Base-by-base conservation (phyloP, 2,797 vertebrate species). In the Tangara arthus region DNA sequence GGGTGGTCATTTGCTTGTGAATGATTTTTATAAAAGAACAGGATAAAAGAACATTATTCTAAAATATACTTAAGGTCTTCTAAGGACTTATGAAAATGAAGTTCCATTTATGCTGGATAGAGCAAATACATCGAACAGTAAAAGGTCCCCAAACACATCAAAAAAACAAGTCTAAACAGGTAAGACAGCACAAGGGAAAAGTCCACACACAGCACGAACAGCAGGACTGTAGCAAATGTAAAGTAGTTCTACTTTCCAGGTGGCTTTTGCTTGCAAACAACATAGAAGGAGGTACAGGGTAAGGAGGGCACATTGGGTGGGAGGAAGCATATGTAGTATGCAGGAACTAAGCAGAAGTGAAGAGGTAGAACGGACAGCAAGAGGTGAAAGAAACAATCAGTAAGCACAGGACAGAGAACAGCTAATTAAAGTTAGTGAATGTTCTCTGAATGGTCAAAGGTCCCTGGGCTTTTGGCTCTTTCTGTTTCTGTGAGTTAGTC, bases 401-500 rank as follows among this genome's bases (percentile, higher is more conserved):
- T 26, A 30, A 69, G n/a, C 66, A 90, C 0, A 78, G 69, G 39
- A 90, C 79, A 94, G 85, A 53, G 52, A 90, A 75, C 46, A 93
- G 50, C 59, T 90, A 69, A 88, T 88, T 78, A 93, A 76, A 90
- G 46, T 24, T 42, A 47, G 76, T 65, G n/a, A 93, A 64, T 55
- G 63, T 88, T 94, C 50, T 55, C 87, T 52, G 72, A 57, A 71
- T 69, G 91, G 77, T 81, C 95, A 96, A 95, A 96, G 95, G 91
- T 95, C 80, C 44, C 39, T 16, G 11, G 42, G 39, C 85, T 94
- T 83, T 94, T 65, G n/a, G 69, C 50, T 91, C 68, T 57, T 73
- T 85, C 79, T 61, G 39, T 75, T 91, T 42, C 79, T 90, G 57
- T 15, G 42, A 44, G 42, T 69, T 76, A 79, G 46, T 37, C 41